A percentile compares a stretch with the other conserved stretches of the same genome.
phyloP scores from a whole-genome alignment of 2,888 invertebrate species.

The Halictus ligatus region DNA sequence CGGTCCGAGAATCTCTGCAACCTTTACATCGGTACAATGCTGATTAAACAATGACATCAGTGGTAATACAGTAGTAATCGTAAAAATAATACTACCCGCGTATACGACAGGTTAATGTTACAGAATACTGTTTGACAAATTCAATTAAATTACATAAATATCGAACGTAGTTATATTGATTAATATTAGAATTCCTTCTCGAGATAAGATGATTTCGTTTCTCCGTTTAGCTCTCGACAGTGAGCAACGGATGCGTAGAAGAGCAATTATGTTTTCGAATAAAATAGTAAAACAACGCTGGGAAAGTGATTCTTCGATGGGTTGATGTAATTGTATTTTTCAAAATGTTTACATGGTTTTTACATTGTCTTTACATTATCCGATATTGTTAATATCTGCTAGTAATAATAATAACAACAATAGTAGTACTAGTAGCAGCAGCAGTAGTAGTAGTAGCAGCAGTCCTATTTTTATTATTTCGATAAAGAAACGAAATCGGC shows the following conservation, averaged over 20 bases:
- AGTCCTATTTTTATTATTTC: background rate
- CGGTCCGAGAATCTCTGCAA: background rate
- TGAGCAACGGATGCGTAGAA: background rate
- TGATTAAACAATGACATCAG: background rate
- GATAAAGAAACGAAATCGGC: background rate
- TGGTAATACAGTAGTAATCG: background rate
- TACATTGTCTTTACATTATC: background rate
- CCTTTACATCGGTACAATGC: background rate
- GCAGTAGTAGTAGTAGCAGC: background rate
- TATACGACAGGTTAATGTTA: background rate
- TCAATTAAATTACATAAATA: background rate
- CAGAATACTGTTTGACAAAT: background rate
- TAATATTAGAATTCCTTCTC: background rate
- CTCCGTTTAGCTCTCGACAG: background rate
- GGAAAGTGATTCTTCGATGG: background rate
- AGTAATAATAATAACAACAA: background rate
- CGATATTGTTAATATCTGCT: background rate
- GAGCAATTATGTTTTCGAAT: background rate
- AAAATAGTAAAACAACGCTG: conserved; percentile 1
- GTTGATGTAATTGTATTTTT: conserved; percentile 1
- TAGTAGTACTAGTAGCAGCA: background rate
- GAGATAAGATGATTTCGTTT: background rate
- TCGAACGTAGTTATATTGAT: background rate
- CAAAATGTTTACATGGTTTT: conserved; percentile 3
- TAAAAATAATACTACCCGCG: background rate